Base-by-base conservation (phyloP, 2,888 invertebrate genomes). In the Dione vanillae region DNA sequence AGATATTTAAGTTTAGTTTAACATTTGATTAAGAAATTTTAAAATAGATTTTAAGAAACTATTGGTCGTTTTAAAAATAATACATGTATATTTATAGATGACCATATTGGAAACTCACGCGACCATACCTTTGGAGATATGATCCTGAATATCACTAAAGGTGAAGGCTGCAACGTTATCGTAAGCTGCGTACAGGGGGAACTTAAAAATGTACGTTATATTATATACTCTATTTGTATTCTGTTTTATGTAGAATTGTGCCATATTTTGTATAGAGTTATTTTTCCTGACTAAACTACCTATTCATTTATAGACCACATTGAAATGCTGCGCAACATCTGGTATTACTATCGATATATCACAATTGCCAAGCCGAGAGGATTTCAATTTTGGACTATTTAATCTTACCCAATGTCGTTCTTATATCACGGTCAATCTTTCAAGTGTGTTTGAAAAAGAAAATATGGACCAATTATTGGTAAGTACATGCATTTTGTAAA, bases 41-140 rank as follows among this genome's bases (percentile, higher is more conserved):
- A n/a, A n/a, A n/a, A n/a, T n/a, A n/a, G n/a, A n/a, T n/a, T n/a
- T n/a, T n/a, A n/a, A n/a, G n/a, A n/a, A n/a, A n/a, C n/a, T n/a
- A n/a, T n/a, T n/a, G n/a, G n/a, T n/a, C n/a, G n/a, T n/a, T n/a
- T n/a, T n/a, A n/a, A n/a, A n/a, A n/a, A 27, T 27, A 27, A 27
- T 27, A 27, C 27, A 27, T 27, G 27, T 27, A 27, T 35, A 8
- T n/a, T 84, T 83, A 58, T 74, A 89, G 89, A 79, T 61, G 79
- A 84, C 2, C 74, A 87, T 35, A 84, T 90, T n/a, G 85, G 85
- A 14, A 82, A 82, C 72, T 89, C 88, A 1, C 80, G 88, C 0
- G 83, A 89, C 61, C 11, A 71, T 0, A 78, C 77, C 37, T 89
- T 84, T 43, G 74, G 73, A 8, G 80, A 83, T 12, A 78, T 81